Percentiles rank a stretch among this genome's conserved stretches.
These are phyloP conservation scores for Meloe dianella DNA, from an alignment of 2,888 invertebrate species.

Conservation along the genomic window DNA sequence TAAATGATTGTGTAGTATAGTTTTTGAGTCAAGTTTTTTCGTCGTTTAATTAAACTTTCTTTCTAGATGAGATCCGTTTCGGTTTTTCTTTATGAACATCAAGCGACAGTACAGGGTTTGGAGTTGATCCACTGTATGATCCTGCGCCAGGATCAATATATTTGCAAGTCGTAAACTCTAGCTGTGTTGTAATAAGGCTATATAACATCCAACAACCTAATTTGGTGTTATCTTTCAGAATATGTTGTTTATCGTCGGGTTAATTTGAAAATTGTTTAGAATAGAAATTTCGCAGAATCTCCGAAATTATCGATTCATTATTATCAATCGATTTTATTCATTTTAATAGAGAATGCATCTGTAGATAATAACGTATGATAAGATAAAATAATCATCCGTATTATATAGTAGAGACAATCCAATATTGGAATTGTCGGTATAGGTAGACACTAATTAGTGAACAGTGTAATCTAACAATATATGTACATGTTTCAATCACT, in stretches of 20 bases:
- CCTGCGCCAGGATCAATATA: not conserved
- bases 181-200: not conserved
- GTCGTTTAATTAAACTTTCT: not conserved
- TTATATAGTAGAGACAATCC: conserved; percentile 24
- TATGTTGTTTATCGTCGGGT: too few species aligned
- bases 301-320: not conserved
- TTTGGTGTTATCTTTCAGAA: not conserved
- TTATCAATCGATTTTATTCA: not conserved
- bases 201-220: not conserved
- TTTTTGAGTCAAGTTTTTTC: too few species aligned
- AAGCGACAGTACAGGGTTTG: too few species aligned
- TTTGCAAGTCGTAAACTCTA: not conserved
- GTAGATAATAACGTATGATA: conserved; percentile 21
- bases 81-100: not conserved
- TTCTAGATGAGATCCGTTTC: not conserved
- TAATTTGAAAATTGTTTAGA: not conserved
- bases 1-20: too few species aligned
- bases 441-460: conserved; percentile 31
- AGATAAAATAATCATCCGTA: conserved; percentile 28
- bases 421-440: conserved; percentile 27
- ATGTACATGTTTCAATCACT: conserved; percentile 19
- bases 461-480: conserved; percentile 21
- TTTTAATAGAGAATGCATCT: conserved; percentile 12
- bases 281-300: not conserved
- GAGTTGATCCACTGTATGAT: not conserved